These are phyloP conservation scores for Polydrusus tereticollis DNA, from an alignment of 2,888 invertebrate species.

Conservation along the genomic window DNA sequence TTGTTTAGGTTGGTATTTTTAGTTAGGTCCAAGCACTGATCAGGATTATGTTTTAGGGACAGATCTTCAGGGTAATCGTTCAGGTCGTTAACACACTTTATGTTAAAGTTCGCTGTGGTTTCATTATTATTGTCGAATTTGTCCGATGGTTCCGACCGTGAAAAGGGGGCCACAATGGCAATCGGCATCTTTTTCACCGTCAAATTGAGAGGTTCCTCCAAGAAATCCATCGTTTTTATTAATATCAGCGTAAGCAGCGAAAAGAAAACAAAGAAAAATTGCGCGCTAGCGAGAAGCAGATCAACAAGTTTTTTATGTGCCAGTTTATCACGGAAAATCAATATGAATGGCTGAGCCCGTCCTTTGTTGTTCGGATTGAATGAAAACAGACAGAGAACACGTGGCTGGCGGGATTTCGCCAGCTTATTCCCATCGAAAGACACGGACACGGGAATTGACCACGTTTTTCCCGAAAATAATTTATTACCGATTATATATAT, in stretches of 20 bases:
- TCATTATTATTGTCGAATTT: slow-evolving; percentile 51
- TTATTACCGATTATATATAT: slow-evolving; percentile 20
- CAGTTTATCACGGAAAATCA: slow-evolving; percentile 68
- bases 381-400: slow-evolving; percentile 64
- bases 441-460: slow-evolving; percentile 17
- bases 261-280: slow-evolving; percentile 26
- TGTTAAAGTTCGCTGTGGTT: slow-evolving; percentile 24
- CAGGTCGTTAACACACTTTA: slow-evolving; percentile 60
- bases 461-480: slow-evolving; percentile 26
- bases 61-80: slow-evolving; percentile 66
- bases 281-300: slow-evolving; percentile 55
- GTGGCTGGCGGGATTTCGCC: slow-evolving; percentile 55
- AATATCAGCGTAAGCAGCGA: slow-evolving; percentile 51
- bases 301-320: slow-evolving; percentile 70
- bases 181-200: slow-evolving; percentile 70
- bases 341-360: slow-evolving; percentile 67
- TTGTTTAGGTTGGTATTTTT: slow-evolving; percentile 52
- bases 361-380: slow-evolving; percentile 66
- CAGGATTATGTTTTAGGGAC: slow-evolving; percentile 58
- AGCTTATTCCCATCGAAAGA: slow-evolving; percentile 18
- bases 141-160: slow-evolving; percentile 53
- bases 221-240: slow-evolving; percentile 48
- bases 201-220: slow-evolving; percentile 68
- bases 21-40: slow-evolving; percentile 55
- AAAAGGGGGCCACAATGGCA: slow-evolving; percentile 70